These are phyloP conservation scores for Larimichthys polyactis DNA, from an alignment of 2,113 vertebrate genomes.

Conservation along the genomic window DNA sequence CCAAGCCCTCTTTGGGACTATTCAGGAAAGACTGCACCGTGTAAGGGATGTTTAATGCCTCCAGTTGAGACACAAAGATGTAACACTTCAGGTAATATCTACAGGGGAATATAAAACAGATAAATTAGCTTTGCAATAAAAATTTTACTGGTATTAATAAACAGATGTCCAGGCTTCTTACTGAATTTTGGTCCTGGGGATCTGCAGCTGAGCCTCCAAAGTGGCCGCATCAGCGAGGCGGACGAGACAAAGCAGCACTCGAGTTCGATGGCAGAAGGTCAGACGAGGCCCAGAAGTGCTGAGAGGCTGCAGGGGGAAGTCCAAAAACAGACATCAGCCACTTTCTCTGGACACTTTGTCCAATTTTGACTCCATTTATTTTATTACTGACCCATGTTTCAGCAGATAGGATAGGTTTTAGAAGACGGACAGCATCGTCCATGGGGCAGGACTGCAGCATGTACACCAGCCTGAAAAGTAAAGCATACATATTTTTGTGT, in stretches of 20 bases:
- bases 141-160: not conserved
- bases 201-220: conserved; percentile 89
- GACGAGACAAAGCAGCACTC: conserved; percentile 92
- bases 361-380: not conserved
- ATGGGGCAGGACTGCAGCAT: conserved; percentile 87
- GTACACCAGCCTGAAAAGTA: conserved; percentile 87
- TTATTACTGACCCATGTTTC: conserved; percentile 87
- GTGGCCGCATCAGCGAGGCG: conserved; percentile 87
- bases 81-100: conserved; percentile 92
- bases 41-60: conserved; percentile 93
- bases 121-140: not conserved
- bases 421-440: conserved; percentile 87
- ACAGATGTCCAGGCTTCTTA: conserved; percentile 72
- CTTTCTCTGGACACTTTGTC: not conserved
- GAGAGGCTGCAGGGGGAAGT: conserved; percentile 81
- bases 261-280: conserved; percentile 90
- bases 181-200: conserved; percentile 88
- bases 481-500: not conserved
- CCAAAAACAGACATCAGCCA: not conserved
- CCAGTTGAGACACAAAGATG: conserved; percentile 92
- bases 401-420: conserved; percentile 88
- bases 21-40: conserved; percentile 92
- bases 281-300: conserved; percentile 84
- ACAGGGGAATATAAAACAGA: conserved; percentile 28
- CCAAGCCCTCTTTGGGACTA: conserved; percentile 95